phyloP scores from a whole-genome alignment of 2,113 vertebrate species.

The Globicephala melas region DNA sequence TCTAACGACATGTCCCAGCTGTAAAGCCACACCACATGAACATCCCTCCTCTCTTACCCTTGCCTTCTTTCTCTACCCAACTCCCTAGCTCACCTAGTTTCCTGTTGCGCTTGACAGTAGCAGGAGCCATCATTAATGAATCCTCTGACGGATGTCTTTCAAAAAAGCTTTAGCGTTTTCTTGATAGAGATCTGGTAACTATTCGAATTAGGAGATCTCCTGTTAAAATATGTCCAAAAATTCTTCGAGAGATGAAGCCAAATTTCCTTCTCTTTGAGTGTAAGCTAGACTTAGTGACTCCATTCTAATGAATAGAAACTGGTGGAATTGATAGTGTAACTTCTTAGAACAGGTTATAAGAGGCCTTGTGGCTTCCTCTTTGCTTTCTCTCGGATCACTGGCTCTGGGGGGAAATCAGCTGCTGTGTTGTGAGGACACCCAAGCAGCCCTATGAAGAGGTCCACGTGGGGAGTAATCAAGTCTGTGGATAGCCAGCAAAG shows the following conservation, averaged over 20 bases:
- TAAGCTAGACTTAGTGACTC: not conserved
- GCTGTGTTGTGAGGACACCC: not conserved
- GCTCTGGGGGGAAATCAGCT: not conserved
- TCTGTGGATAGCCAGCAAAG: not conserved
- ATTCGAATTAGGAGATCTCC: not conserved
- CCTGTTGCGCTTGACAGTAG: not conserved
- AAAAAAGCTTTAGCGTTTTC: not conserved
- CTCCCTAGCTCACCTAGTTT: not conserved
- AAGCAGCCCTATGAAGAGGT: not conserved
- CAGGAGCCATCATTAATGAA: not conserved
- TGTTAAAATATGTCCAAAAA: not conserved
- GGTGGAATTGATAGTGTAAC: not conserved
- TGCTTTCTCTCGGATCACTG: not conserved
- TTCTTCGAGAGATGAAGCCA: not conserved
- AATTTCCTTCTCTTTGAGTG: not conserved
- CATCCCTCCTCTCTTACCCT: not conserved
- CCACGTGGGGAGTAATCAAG: not conserved
- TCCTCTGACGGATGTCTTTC: not conserved
- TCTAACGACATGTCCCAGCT: not conserved
- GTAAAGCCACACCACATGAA: not conserved
- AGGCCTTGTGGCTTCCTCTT: not conserved
- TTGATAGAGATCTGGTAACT: not conserved
- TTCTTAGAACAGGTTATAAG: not conserved
- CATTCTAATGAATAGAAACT: not conserved
- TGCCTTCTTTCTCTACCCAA: not conserved